Evolutionary conservation across 1,140 invertebrate genomes (phyloP).

Genomic region (Drosophila ficusphila): DNA sequence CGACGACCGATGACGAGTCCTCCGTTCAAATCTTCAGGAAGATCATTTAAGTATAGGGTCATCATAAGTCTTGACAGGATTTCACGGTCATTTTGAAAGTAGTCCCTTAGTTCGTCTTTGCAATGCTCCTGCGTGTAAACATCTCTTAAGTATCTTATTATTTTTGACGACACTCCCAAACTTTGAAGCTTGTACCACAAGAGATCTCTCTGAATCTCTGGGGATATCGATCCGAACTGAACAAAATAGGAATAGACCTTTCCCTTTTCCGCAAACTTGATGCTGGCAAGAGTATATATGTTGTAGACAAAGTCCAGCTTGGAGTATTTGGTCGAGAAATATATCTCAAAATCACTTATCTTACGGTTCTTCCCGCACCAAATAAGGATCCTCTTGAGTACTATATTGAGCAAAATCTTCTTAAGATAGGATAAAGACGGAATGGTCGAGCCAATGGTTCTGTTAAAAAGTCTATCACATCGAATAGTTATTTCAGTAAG

Average conservation of each 20-base stretch:
- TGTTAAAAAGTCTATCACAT: not conserved
- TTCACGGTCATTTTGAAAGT: not conserved
- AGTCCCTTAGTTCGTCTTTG: not conserved
- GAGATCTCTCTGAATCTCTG: too few species aligned
- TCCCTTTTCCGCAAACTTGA: not conserved
- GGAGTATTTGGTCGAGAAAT: not conserved
- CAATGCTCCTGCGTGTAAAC: not conserved
- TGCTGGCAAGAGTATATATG: not conserved
- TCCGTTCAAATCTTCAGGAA: not conserved
- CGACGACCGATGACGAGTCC: slow-evolving; percentile 12
- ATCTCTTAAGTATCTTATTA: not conserved
- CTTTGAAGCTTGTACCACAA: slow-evolving; percentile 2
- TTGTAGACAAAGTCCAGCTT: slow-evolving; percentile 2
- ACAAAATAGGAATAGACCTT: slow-evolving; percentile 15
- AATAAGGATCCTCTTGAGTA: not conserved
- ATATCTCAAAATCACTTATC: not conserved
- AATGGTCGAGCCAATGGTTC: not conserved
- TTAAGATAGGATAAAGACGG: not conserved
- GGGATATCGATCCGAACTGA: not conserved
- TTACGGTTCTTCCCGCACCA: slow-evolving; percentile 2
- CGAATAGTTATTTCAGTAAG: not conserved
- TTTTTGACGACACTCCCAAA: slow-evolving; percentile 6
- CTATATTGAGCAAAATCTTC: not conserved
- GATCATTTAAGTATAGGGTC: slow-evolving; percentile 14
- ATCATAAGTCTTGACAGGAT: not conserved